Percentiles rank a stretch among this genome's conserved stretches.
These are phyloP conservation scores for Vulpes vulpes DNA, from an alignment of 2,113 vertebrate species.

Conservation along the genomic window DNA sequence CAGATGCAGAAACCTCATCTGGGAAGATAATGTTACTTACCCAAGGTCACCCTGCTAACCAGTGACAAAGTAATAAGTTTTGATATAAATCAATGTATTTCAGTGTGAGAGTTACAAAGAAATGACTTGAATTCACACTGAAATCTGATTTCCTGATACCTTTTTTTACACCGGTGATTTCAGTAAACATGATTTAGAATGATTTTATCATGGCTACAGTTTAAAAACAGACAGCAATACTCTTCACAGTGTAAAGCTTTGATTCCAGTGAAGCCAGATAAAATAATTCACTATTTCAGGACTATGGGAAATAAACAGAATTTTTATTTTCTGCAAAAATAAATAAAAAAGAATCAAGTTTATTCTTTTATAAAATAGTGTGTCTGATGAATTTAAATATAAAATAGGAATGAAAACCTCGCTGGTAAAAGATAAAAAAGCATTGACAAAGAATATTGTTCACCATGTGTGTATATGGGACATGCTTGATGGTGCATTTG, in stretches of 20 bases:
- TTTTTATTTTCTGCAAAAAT: neutral
- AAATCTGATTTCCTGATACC: conserved; percentile 33
- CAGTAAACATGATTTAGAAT: conserved; percentile 42
- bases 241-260: neutral
- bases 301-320: neutral
- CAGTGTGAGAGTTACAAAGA: neutral
- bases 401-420: neutral
- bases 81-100: conserved; percentile 18
- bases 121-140: neutral
- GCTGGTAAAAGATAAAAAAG: neutral
- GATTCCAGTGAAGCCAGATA: conserved; percentile 43
- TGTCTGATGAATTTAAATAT: conserved; percentile 6
- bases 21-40: conserved; percentile 12
- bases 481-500: neutral
- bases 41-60: neutral
- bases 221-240: conserved; percentile 38
- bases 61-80: conserved; percentile 9
- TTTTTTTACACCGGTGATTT: neutral
- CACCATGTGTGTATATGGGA: neutral
- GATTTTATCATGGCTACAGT: neutral
- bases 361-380: neutral
- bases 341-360: neutral
- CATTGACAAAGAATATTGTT: neutral
- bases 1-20: neutral
- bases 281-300: neutral